Base-by-base conservation (phyloP, 2,113 vertebrate genomes). In the Brachypodius melanocephalos region DNA sequence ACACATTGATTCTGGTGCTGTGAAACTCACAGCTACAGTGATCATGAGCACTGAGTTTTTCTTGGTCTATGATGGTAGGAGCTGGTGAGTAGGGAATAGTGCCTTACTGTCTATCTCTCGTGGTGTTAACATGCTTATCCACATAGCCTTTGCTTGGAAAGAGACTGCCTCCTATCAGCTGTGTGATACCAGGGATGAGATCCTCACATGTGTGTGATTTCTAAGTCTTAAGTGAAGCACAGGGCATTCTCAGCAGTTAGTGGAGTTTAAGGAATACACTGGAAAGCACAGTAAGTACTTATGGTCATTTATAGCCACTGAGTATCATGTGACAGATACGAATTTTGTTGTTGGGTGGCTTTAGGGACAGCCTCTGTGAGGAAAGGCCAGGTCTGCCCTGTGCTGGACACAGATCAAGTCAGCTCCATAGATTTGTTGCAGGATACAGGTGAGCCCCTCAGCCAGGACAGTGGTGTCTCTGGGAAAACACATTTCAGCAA, bases 91-190 rank as follows among this genome's bases (percentile, higher is more conserved):
- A 40, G 55, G 66, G 38, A 42, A 22, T 8, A 12, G 15, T 49
- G 58, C 26, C 63, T 43, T 65, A 2, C 49, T 69, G 14, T 38
- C 29, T 38, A 0, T 54, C 24, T 48, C 5, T 62, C 0, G 0
- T 46, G 65, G 24, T 62, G 21, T 81, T 84, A 58, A 58, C 1
- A 1, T 42, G 61, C 29, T 86, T 81, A 59, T 36, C 40, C 66
- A 40, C 22, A 17, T 4, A 63, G 55, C 61, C 34, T 72, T 69
- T 7, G 1, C 34, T 80, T 88, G 43, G 61, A 61, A 84, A 59
- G n/a, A 54, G 26, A 18, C 48, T 63, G 68, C 66, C 12, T 48
- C 21, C 2, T 42, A 22, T 69, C 78, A 79, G 32, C 66, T 72
- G 29, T 43, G 54, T 79, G 75, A 25, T 28, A 61, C 9, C 58